These are phyloP conservation scores for Rallus limicola DNA, from an alignment of 2,113 vertebrate genomes.

Conservation along the genomic window DNA sequence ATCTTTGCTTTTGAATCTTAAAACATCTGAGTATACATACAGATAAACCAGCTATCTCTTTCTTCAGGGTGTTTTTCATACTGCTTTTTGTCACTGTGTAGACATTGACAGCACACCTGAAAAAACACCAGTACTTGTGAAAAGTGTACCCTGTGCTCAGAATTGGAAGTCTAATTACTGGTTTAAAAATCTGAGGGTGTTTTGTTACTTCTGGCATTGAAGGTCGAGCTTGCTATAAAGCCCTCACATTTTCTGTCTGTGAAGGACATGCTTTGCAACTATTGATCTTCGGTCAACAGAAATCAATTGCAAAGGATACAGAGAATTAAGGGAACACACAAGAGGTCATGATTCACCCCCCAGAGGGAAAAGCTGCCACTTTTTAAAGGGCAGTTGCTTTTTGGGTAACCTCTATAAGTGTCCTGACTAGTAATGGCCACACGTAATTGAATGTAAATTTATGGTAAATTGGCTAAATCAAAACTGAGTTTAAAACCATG, in stretches of 20 bases:
- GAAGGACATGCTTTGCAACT: neutral
- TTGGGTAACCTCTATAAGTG: constrained; percentile 10
- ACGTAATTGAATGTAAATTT: neutral
- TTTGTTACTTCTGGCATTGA: neutral
- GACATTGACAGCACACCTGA: neutral
- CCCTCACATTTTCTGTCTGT: neutral
- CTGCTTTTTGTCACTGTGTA: neutral
- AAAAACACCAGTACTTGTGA: neutral
- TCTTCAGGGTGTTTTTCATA: neutral
- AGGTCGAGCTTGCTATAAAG: neutral
- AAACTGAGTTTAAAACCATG: neutral
- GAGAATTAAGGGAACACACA: neutral
- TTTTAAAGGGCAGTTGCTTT: neutral
- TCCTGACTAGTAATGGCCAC: neutral
- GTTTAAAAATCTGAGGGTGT: neutral
- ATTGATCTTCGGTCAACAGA: constrained; percentile 12
- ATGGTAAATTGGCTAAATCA: neutral
- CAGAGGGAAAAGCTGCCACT: neutral
- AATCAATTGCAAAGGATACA: constrained; percentile 37
- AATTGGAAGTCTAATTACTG: neutral
- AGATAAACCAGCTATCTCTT: neutral
- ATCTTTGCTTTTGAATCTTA: neutral
- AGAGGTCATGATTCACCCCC: neutral
- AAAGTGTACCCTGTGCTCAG: neutral
- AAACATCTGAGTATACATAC: neutral